Conservation (phyloP, 1,140 invertebrate genomes). For the Globodera rostochiensis region DNA sequence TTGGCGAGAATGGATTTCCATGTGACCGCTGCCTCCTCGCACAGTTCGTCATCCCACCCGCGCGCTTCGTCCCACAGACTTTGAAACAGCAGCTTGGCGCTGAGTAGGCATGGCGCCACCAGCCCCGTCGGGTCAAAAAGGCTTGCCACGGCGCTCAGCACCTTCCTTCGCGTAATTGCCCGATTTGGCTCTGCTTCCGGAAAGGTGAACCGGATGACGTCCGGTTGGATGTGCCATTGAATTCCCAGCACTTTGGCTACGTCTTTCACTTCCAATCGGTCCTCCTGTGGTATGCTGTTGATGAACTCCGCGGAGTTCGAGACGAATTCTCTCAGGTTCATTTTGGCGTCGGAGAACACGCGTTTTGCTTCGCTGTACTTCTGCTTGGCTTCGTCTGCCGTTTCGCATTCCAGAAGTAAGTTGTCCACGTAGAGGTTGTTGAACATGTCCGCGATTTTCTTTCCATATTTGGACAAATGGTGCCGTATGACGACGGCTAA, state of each 20-base stretch:
- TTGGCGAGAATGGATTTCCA: background rate
- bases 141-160: slow-evolving; percentile 26
- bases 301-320: slow-evolving; percentile 31
- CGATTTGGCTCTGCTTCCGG: background rate
- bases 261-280: slow-evolving; percentile 5
- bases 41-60: background rate
- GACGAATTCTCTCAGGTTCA: slow-evolving; percentile 46
- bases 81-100: background rate
- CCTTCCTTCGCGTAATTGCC: background rate
- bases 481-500: slow-evolving; percentile 33
- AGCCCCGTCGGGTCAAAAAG: slow-evolving; percentile 39
- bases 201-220: slow-evolving; percentile 2
- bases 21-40: background rate
- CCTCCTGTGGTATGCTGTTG: background rate
- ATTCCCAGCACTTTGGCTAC: slow-evolving; percentile 37
- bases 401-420: slow-evolving; percentile 14
- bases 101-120: slow-evolving; percentile 31
- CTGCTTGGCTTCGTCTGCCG: slow-evolving; percentile 18
- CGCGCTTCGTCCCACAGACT: background rate
- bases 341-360: slow-evolving; percentile 31
- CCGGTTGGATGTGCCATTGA: slow-evolving; percentile 36
- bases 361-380: slow-evolving; percentile 11
- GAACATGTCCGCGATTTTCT: background rate
- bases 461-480: slow-evolving; percentile 21
- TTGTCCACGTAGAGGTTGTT: slow-evolving; percentile 49